A percentile compares a stretch with the other conserved stretches of the same genome.
These are phyloP conservation scores for Athalia cordata DNA, from an alignment of 2,888 invertebrate genomes.

Conservation along the genomic window DNA sequence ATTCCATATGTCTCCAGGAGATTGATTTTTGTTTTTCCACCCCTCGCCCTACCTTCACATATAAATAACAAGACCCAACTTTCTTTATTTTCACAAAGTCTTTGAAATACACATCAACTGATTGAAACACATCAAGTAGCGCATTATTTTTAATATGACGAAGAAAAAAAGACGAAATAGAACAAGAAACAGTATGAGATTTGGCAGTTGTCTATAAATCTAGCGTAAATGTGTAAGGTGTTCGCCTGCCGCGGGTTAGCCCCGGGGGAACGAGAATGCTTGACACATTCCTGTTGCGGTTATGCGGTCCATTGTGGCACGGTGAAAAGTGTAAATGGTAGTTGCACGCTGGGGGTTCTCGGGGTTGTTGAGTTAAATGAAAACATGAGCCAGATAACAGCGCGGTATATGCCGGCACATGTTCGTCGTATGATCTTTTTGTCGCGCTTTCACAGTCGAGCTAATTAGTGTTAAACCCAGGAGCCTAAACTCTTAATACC, in stretches of 20 bases:
- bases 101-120: background rate
- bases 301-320: constrained; percentile 12
- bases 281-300: constrained; percentile 33
- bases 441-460: constrained; percentile 17
- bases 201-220: no score
- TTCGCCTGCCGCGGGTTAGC: background rate
- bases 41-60: background rate
- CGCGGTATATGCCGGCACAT: background rate
- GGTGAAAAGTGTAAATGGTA: constrained; percentile 27
- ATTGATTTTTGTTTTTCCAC: constrained; percentile 19
- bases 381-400: constrained; percentile 34
- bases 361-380: constrained; percentile 28
- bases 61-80: constrained; percentile 22
- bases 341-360: constrained; percentile 26
- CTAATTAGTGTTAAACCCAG: constrained; percentile 29
- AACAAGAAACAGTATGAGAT: no score
- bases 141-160: no score
- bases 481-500: constrained; percentile 1
- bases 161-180: no score
- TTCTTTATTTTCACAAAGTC: constrained; percentile 3
- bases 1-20: constrained; percentile 39
- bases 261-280: background rate
- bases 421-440: constrained; percentile 7
- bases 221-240: no score
- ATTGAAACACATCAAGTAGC: no score